A percentile compares a stretch with the other conserved stretches of the same genome.
Evolutionary conservation across 2,113 vertebrate species (phyloP).

Genomic region (Phaethon lepturus): DNA sequence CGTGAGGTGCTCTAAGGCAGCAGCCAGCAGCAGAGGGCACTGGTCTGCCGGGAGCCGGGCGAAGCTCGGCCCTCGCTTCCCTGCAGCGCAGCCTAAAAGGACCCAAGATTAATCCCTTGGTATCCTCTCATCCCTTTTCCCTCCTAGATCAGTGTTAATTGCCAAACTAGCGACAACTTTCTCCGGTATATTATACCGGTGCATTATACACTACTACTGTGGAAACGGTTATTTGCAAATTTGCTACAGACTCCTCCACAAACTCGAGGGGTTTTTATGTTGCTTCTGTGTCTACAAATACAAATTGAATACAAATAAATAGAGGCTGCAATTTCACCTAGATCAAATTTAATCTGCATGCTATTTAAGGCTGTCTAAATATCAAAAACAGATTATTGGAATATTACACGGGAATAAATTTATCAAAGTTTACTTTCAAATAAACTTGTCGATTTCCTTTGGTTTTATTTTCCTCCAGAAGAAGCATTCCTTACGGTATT

Average conservation of each 20-base stretch:
- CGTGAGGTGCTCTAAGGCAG: background rate
- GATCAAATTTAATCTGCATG: background rate
- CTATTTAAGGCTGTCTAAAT: background rate
- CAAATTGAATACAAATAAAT: constrained; percentile 36
- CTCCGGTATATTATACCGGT: constrained; percentile 38
- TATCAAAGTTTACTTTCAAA: background rate
- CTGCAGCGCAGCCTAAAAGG: background rate
- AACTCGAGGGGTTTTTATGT: background rate
- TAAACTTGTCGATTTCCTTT: background rate
- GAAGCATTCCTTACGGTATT: background rate
- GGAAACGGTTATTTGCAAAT: constrained; percentile 44
- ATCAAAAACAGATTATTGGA: background rate
- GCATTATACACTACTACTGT: constrained; percentile 2
- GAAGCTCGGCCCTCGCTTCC: background rate
- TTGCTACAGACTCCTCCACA: constrained; percentile 2
- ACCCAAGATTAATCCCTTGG: constrained; percentile 56
- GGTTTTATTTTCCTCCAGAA: background rate
- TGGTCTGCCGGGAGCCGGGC: background rate
- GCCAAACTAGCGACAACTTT: constrained; percentile 51
- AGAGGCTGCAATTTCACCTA: constrained; percentile 14
- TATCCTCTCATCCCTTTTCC: constrained; percentile 46
- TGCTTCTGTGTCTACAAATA: background rate
- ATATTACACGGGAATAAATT: background rate
- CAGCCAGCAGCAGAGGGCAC: constrained; percentile 71
- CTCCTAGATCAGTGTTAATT: constrained; percentile 61